Evolutionary conservation across 2,113 vertebrate species (phyloP), one percentile per base, ranked within the genome.

Genomic region (Myotis brandtii): DNA sequence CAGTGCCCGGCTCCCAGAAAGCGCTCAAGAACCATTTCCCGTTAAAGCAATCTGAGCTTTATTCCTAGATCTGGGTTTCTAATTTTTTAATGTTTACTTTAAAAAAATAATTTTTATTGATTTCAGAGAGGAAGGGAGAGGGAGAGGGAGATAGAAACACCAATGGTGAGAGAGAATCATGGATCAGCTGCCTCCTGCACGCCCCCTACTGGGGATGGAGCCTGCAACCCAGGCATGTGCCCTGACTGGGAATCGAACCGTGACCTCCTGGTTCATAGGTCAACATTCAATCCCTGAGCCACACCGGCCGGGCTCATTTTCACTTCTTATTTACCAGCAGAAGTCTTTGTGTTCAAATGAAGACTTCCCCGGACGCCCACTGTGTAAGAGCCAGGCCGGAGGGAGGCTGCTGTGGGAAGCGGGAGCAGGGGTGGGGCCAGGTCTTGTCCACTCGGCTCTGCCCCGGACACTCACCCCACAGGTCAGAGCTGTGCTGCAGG

Each of bases 31-130:
- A 6, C 37, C 20, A 20, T 27, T 20, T 73, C 20, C 50, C 84
- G 8, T 56, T 46, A 27, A 67, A 56, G 54, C 46, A 77, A 62
- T 21, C 50, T 50, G 43, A 69, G 69, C 62, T 93, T 86, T 64
- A 94, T 95, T 96, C 75, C 77, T 73, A 40, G n/a, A 27, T 85
- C 18, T 89, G 3, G 62, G 67, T 91, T 91, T 89, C 34, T 52
- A 56, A 2, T 40, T 62, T 94, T n/a, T 7, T 21, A 64, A 64
- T 14, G 75, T 56, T 37, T 50, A 27, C 25, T 64, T 66, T 43
- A 25, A 27, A 59, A 23, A 56, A 56, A 23, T 23, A 10, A 10
- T 32, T 32, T 66, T 32, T 66, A 66, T 66, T 66, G 62, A 66
- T 66, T 32, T 66, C 13, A 66, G 13, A 66, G 62, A 56, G 54